Base-by-base conservation (phyloP, 2,113 vertebrate species). In the Phalacrocorax pelagicus region DNA sequence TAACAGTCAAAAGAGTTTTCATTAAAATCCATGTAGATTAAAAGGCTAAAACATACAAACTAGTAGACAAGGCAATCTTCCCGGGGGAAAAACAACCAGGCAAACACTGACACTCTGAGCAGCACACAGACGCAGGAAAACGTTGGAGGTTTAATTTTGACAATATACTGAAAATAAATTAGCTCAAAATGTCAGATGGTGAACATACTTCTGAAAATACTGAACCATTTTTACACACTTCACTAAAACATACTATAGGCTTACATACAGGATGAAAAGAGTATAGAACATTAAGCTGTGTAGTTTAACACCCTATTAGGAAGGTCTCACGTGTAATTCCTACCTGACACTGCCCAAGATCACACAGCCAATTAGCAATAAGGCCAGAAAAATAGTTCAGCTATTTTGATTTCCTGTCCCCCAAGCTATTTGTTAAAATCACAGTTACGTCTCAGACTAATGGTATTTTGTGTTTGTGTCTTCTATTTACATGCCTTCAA, bases 21-120 rank as follows among this genome's bases (percentile, higher is more conserved):
- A 91, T 93, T 95, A 92, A 78, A 95, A 94, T 96, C 92, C 69
- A 55, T 92, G 78, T 82, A 93, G 86, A 86, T 91, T 97, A 97
- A 96, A 95, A 96, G 65, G 69, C 87, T 71, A 88, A 95, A 97
- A 75, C 88, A 94, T 85, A 83, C 49, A 94, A 95, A 96, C 90
- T 90, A 94, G 73, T 66, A 86, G 90, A 84, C 86, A 96, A 92
- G 82, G 55, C 79, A 93, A 92, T 92, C 54, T 89, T 95, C 73
- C 90, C 81, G 26, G 40, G 55, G 81, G 81, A 71, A 90, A 93
- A 95, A 95, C 65, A 92, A 86, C 51, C 90, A 91, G 72, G 63
- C 69, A 96, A 92, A 95, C 84, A 81, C 42, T 86, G 91, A 86
- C 89, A 88, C 66, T 94, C 55, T 95, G 86, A 97, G 94, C 92